phyloP scores from a whole-genome alignment of 2,888 invertebrate genomes.

The Bugula neritina region DNA sequence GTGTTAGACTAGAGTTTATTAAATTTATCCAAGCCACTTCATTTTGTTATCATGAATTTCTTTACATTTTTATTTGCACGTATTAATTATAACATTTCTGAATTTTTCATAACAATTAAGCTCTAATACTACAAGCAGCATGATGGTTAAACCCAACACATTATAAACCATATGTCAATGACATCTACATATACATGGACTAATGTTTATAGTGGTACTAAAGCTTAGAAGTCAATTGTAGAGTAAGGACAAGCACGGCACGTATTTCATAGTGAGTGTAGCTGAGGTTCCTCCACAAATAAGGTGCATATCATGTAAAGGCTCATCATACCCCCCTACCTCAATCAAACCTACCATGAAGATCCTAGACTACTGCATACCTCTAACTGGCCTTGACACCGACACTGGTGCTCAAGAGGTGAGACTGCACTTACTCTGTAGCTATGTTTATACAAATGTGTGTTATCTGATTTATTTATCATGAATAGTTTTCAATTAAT shows the following conservation, averaged over 20 bases:
- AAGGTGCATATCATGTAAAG: conserved; percentile 5
- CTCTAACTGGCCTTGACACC: background rate
- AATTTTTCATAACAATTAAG: background rate
- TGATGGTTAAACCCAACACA: no score
- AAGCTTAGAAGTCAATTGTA: no score
- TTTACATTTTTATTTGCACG: no score
- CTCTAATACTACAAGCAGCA: background rate
- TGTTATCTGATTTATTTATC: no score
- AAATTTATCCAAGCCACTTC: no score
- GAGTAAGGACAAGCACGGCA: conserved; percentile 5
- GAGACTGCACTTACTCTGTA: background rate
- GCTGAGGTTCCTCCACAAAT: conserved; percentile 22
- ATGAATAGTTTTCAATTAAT: no score
- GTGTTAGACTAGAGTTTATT: no score
- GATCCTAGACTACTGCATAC: conserved; percentile 23
- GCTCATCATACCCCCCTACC: conserved; percentile 9
- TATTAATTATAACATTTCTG: no score
- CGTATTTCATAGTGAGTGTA: conserved; percentile 6
- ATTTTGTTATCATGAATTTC: no score
- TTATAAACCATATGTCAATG: no score
- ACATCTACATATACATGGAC: no score
- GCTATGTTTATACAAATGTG: background rate
- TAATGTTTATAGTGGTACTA: no score
- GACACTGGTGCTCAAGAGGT: conserved; percentile 21
- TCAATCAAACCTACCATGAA: background rate